Conservation (phyloP, 2,113 vertebrate species). For the Agelaius tricolor region DNA sequence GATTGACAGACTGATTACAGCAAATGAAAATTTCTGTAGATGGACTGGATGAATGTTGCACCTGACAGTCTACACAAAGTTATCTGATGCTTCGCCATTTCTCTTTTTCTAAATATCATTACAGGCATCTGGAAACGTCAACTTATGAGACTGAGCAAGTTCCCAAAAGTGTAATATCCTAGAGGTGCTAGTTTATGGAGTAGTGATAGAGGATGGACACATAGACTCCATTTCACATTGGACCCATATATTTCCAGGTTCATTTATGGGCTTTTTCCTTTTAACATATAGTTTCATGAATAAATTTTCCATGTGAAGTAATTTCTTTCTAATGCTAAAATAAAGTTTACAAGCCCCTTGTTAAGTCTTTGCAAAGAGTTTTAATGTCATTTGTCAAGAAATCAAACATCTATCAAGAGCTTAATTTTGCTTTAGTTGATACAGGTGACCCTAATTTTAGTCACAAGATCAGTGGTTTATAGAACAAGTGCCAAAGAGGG, state of each 20-base stretch:
- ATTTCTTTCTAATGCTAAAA: not conserved
- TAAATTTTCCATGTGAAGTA: not conserved
- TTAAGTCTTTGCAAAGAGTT: not conserved
- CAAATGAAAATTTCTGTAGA: not conserved
- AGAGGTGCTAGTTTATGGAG: not conserved
- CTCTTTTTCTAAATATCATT: not conserved
- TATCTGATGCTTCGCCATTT: not conserved
- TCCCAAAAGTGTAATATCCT: not conserved
- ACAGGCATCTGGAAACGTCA: not conserved
- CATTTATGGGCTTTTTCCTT: not conserved
- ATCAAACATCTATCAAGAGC: not conserved
- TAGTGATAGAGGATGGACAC: not conserved
- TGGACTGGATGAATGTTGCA: not conserved
- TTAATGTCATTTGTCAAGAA: not conserved
- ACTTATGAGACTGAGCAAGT: not conserved
- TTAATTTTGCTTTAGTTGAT: not conserved
- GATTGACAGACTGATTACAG: not conserved
- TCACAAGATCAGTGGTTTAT: not conserved
- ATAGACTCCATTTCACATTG: not conserved
- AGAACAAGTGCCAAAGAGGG: not conserved
- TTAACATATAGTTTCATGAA: not conserved
- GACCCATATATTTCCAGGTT: not conserved
- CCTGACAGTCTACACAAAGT: not conserved
- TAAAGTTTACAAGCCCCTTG: not conserved
- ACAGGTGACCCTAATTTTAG: not conserved